These are phyloP conservation scores for Ostrea edulis DNA, from an alignment of 1,140 invertebrate species.

Conservation along the genomic window DNA sequence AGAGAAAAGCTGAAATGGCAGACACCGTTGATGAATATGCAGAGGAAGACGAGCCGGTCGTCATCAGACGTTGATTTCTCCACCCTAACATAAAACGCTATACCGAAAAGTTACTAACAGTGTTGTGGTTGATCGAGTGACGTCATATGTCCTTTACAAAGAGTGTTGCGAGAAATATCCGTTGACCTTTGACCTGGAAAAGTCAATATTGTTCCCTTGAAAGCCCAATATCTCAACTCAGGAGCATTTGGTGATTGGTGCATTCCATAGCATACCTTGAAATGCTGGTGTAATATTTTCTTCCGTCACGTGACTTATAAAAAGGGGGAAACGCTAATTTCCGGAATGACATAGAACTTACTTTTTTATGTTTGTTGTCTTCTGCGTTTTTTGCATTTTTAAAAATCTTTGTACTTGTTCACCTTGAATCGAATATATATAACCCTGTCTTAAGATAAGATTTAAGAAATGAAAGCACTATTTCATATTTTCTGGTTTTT, in stretches of 20 bases:
- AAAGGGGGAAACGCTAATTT: neutral
- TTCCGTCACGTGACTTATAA: neutral
- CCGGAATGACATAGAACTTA: constrained; percentile 11
- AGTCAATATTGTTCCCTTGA: neutral
- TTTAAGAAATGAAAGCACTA: no score
- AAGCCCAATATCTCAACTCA: neutral
- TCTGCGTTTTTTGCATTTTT: neutral
- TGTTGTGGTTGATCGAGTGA: neutral
- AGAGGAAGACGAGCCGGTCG: constrained; percentile 91
- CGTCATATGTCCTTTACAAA: neutral
- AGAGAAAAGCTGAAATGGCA: constrained; percentile 87
- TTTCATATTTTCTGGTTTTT: no score
- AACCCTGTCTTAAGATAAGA: no score
- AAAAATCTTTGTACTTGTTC: neutral
- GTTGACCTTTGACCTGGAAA: neutral
- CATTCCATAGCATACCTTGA: neutral
- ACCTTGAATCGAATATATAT: neutral
- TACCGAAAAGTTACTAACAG: neutral
- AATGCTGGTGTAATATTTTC: neutral
- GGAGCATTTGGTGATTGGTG: neutral
- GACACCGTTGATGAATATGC: constrained; percentile 87
- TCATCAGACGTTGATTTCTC: constrained; percentile 85
- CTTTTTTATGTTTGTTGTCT: neutral
- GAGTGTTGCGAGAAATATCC: neutral
- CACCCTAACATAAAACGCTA: neutral